Base-by-base conservation (phyloP, 2,797 vertebrate species). In the Podarcis siculus region DNA sequence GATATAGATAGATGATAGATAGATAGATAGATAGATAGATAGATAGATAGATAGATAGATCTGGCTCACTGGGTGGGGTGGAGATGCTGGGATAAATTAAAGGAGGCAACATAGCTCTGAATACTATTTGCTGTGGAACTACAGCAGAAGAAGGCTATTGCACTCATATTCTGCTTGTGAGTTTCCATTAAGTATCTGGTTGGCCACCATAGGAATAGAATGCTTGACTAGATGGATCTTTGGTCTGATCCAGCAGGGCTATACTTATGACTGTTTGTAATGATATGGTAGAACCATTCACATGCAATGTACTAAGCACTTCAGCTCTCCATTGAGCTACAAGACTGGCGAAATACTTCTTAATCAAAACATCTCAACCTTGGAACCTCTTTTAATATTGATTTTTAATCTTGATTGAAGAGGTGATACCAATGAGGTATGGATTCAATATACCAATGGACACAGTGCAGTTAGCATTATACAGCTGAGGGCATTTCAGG, bases 401-500 rank as follows among this genome's bases (percentile, higher is more conserved):
- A 42, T 76, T 78, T 83, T 80, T 49, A 39, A 87, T 21, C 71
- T 19, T 87, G 27, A 7, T 80, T 61, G 49, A 83, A 85, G 83
- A 87, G 25, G 42, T 86, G 61, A 39, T 19, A 69, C 42, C 8
- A 83, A 32, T 39, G 0, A 83, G 19, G 35, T 8, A 89, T 83
- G 75, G 49, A 73, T 83, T 83, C 39, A 39, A 83, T 78, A 58
- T 55, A 75, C 67, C 82, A 66, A 58, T 78, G 66, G 88, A 66
- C 13, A 8, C 8, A 37, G 39, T 32, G 35, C 45, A 72, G 21
- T 73, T 81, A 84, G 69, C 15, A 80, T 39, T 80, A 85, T 55
- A 87, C 71, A 80, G 69, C 39, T 84, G 77, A 66, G 27, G 76
- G 39, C 76, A 83, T n/a, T 83, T 79, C 81, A 73, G 67, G 55